Evolutionary conservation across 2,797 vertebrate genomes (phyloP).

Genomic region (Falco peregrinus): DNA sequence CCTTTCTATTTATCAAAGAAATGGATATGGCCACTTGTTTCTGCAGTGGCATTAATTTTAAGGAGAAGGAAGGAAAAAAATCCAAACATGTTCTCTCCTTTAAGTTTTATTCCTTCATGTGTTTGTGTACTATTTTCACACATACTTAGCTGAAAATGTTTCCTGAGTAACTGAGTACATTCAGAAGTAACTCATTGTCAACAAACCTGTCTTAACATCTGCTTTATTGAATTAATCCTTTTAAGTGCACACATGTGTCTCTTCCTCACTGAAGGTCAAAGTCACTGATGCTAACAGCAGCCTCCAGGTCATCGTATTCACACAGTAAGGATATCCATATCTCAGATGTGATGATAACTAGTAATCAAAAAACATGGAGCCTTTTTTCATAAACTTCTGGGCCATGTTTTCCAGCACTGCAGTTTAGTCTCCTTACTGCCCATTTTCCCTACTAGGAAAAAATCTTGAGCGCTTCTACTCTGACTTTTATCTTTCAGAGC

Average conservation of each 20-base stretch:
- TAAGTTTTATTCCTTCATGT: background rate
- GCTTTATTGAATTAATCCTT: background rate
- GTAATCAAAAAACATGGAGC: background rate
- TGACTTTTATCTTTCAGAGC: background rate
- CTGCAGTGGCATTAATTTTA: background rate
- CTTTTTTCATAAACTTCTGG: background rate
- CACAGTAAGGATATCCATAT: background rate
- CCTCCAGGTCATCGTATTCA: background rate
- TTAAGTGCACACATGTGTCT: background rate
- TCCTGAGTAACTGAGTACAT: background rate
- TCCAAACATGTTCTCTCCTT: background rate
- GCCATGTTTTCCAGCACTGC: background rate
- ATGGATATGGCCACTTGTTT: background rate
- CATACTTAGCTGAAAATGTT: background rate
- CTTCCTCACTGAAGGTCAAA: background rate
- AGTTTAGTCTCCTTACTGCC: background rate
- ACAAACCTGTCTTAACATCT: background rate
- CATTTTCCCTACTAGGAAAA: background rate
- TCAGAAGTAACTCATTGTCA: background rate
- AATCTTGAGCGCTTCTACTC: background rate
- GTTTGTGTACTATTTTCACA: background rate
- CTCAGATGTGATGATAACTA: background rate
- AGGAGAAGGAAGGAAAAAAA: background rate
- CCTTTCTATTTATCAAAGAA: background rate
- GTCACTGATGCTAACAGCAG: background rate